phyloP scores from a whole-genome alignment of 2,797 vertebrate species.

The Sebastolobus altivelis region DNA sequence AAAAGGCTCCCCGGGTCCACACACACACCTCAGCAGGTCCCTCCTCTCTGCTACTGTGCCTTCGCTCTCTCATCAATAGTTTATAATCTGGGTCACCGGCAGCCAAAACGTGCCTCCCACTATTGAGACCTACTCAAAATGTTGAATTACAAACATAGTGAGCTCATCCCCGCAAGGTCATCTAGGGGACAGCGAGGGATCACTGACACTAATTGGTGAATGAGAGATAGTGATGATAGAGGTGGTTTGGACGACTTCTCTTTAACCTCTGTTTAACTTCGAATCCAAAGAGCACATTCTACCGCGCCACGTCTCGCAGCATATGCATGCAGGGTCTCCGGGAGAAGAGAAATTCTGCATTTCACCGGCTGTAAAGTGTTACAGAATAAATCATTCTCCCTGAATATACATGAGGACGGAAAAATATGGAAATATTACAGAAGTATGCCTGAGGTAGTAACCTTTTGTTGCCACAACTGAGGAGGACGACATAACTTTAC shows the following conservation, averaged over 20 bases:
- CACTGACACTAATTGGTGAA: constrained; percentile 76
- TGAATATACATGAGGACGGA: constrained; percentile 80
- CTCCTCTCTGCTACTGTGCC: constrained; percentile 45
- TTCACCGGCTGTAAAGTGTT: constrained; percentile 66
- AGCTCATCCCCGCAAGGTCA: constrained; percentile 76
- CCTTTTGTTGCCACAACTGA: constrained; percentile 83
- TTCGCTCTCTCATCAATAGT: constrained; percentile 80
- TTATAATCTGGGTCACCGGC: constrained; percentile 72
- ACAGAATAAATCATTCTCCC: constrained; percentile 71
- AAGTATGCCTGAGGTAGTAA: constrained; percentile 78
- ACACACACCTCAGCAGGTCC: constrained; percentile 38
- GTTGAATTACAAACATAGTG: constrained; percentile 73
- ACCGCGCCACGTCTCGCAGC: constrained; percentile 38
- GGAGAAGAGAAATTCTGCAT: constrained; percentile 49
- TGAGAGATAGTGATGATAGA: constrained; percentile 73
- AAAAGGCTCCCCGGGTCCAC: constrained; percentile 36
- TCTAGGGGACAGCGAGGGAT: constrained; percentile 59
- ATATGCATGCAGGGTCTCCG: constrained; percentile 14
- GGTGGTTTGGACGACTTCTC: constrained; percentile 69
- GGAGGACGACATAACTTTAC: constrained; percentile 73
- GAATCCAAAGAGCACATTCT: constrained; percentile 47
- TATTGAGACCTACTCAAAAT: constrained; percentile 69
- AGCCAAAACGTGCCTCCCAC: constrained; percentile 52
- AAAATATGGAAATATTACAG: constrained; percentile 79
- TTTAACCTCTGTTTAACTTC: constrained; percentile 77